phyloP scores from a whole-genome alignment of 2,888 invertebrate species.

The Leucophora obtusa region DNA sequence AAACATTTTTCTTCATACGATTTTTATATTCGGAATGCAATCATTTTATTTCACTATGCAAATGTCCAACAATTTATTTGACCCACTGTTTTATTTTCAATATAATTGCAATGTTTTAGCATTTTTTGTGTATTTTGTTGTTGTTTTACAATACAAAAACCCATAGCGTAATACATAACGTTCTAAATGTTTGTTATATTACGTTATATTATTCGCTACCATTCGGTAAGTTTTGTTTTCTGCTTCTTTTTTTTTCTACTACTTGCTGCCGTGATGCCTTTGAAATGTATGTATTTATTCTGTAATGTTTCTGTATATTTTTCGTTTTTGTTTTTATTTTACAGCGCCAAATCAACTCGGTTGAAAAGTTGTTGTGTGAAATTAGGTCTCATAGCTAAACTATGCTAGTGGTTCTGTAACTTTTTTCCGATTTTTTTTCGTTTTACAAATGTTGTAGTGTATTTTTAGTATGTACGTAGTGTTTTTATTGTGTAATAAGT shows the following conservation, averaged over 20 bases:
- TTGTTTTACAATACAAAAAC: slow-evolving; percentile 6
- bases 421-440: slow-evolving; percentile 36
- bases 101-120: slow-evolving; percentile 28
- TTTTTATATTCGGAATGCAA: too few species aligned
- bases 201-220: slow-evolving; percentile 59
- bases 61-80: background rate
- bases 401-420: slow-evolving; percentile 62
- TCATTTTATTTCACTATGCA: too few species aligned
- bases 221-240: slow-evolving; percentile 50
- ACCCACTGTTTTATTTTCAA: slow-evolving; percentile 15
- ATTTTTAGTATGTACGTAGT: slow-evolving; percentile 48
- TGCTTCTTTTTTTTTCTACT: slow-evolving; percentile 38
- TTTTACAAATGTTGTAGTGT: slow-evolving; percentile 48
- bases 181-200: slow-evolving; percentile 62
- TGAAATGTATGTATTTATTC: slow-evolving; percentile 26
- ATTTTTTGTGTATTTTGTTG: slow-evolving; percentile 14
- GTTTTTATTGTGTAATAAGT: slow-evolving; percentile 76
- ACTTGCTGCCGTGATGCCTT: slow-evolving; percentile 36
- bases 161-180: slow-evolving; percentile 57
- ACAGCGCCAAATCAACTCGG: slow-evolving; percentile 58
- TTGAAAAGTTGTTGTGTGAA: slow-evolving; percentile 63
- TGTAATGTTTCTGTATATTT: slow-evolving; percentile 22
- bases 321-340: slow-evolving; percentile 34
- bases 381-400: slow-evolving; percentile 63
- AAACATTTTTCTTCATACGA: too few species aligned